Percentiles rank a stretch among this genome's conserved stretches.
Conservation (phyloP, 2,113 vertebrate species). For the Heterotis niloticus region DNA sequence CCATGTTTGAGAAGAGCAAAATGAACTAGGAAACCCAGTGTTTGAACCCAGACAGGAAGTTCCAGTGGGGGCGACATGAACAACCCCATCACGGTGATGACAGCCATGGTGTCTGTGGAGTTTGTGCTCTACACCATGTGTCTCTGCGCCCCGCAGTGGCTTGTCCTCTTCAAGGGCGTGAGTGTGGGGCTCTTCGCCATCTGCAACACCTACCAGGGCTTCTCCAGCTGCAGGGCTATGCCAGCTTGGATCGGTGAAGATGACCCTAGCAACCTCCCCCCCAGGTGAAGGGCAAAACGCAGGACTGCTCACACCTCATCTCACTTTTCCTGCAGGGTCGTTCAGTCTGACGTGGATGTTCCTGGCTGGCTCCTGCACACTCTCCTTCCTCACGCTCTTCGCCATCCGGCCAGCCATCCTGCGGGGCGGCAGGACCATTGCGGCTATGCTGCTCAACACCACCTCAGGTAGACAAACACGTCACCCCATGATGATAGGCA, state of each 20-base stretch:
- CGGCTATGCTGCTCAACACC: slow-evolving; percentile 38
- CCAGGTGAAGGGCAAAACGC: neutral
- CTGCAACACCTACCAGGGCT: slow-evolving; percentile 27
- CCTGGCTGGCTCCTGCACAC: slow-evolving; percentile 35
- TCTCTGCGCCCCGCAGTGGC: slow-evolving; percentile 44
- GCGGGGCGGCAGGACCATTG: slow-evolving; percentile 30
- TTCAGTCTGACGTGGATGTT: slow-evolving; percentile 49
- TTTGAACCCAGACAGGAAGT: neutral
- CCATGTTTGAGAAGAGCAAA: neutral
- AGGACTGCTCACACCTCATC: neutral
- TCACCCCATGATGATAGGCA: too few species aligned
- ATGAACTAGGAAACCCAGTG: neutral
- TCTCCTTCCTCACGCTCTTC: slow-evolving; percentile 37
- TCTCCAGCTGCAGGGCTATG: slow-evolving; percentile 40
- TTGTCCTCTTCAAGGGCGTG: slow-evolving; percentile 26
- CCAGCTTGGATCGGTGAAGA: slow-evolving; percentile 41
- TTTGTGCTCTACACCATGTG: slow-evolving; percentile 44
- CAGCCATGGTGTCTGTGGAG: slow-evolving; percentile 46
- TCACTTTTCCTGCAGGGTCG: slow-evolving; percentile 26
- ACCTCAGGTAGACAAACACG: neutral
- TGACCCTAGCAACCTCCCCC: neutral
- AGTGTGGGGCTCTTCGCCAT: slow-evolving; percentile 39
- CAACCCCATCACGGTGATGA: slow-evolving; percentile 40
- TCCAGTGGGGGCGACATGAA: slow-evolving; percentile 27
- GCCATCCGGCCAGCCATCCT: slow-evolving; percentile 33